These are phyloP conservation scores for Chionodraco myersi DNA, from an alignment of 2,113 vertebrate species.

Conservation along the genomic window DNA sequence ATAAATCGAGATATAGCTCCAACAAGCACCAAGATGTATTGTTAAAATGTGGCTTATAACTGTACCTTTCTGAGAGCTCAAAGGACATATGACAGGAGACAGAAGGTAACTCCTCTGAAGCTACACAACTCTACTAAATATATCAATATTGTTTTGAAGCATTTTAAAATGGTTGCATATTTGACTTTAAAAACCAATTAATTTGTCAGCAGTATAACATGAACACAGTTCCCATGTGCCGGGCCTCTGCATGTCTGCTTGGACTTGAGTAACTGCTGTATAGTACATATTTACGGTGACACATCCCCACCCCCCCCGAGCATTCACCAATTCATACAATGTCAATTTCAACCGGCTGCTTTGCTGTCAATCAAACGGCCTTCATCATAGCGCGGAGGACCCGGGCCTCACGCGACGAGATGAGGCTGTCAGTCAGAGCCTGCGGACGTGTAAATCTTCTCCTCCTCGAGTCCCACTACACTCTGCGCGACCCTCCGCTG, in stretches of 20 bases:
- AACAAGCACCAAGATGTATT: no score
- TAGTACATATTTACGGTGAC: conserved; percentile 48
- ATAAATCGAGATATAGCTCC: no score
- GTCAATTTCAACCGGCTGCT: conserved; percentile 53
- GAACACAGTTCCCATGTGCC: conserved; percentile 25
- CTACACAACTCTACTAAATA: no score
- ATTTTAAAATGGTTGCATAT: neutral
- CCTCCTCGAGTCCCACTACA: conserved; percentile 69
- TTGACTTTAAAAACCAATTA: conserved; percentile 25
- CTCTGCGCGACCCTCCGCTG: conserved; percentile 72
- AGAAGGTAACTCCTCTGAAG: no score
- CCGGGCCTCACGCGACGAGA: conserved; percentile 41
- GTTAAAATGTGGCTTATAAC: no score
- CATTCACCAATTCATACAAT: conserved; percentile 25
- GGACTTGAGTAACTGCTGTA: conserved; percentile 42
- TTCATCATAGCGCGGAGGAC: conserved; percentile 38
- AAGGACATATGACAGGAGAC: no score
- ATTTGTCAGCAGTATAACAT: conserved; percentile 21
- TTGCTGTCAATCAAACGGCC: conserved; percentile 67
- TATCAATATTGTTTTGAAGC: no score
- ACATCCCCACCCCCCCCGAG: conserved; percentile 20
- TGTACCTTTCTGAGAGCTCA: no score
- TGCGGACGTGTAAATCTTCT: conserved; percentile 68
- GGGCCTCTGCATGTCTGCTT: conserved; percentile 31
- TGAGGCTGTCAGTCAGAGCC: conserved; percentile 59